These are phyloP conservation scores for Lasioglossum marginatum DNA, from an alignment of 2,888 invertebrate species.

Conservation along the genomic window DNA sequence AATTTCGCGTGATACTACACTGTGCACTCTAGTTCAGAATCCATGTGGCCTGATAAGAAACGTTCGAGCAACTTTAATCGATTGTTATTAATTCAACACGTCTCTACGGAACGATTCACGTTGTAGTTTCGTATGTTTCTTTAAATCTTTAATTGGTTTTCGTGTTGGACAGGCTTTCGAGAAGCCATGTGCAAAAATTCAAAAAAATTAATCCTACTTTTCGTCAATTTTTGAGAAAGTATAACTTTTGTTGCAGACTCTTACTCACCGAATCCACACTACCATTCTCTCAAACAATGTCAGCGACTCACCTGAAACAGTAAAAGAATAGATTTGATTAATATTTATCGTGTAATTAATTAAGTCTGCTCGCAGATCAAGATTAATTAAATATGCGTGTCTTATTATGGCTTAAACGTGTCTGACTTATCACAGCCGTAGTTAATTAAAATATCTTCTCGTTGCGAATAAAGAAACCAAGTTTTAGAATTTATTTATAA, in stretches of 20 bases:
- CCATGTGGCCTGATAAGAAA: background rate
- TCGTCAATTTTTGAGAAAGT: background rate
- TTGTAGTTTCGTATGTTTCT: no score
- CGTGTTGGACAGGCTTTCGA: background rate
- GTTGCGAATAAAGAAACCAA: background rate
- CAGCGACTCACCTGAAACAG: slow-evolving; percentile 56
- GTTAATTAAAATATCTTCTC: background rate
- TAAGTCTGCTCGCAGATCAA: background rate
- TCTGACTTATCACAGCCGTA: background rate
- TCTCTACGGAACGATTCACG: background rate
- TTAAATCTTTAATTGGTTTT: no score
- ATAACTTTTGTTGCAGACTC: background rate
- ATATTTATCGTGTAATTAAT: background rate
- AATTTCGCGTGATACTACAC: background rate
- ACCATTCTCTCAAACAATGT: background rate
- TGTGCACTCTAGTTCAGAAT: background rate
- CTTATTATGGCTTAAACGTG: background rate
- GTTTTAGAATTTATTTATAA: background rate
- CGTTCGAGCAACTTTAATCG: background rate
- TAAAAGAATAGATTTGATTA: background rate
- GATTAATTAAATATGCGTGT: background rate
- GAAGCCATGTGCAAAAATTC: background rate
- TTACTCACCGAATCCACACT: slow-evolving; percentile 13
- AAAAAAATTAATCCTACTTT: no score
- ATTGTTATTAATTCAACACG: background rate